Conservation (phyloP, 1,140 invertebrate genomes). For the Orius insidiosus region DNA sequence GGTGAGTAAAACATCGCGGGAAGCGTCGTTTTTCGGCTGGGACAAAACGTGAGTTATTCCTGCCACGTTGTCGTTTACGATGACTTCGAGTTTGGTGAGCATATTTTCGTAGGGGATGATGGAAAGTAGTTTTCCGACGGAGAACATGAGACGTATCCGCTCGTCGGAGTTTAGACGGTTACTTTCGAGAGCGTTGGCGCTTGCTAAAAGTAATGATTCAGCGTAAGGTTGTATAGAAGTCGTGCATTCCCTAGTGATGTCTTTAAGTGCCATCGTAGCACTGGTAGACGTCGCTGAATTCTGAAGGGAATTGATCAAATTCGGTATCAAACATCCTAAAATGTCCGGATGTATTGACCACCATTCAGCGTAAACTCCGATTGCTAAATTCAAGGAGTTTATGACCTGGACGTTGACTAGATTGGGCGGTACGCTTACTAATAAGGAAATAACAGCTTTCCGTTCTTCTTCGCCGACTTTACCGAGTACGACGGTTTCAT, state of each 20-base stretch:
- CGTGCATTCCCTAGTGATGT: slow-evolving; percentile 65
- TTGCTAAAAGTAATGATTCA: slow-evolving; percentile 40
- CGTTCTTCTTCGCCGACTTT: slow-evolving; percentile 2
- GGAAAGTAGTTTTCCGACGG: slow-evolving; percentile 55
- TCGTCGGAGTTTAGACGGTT: slow-evolving; percentile 41
- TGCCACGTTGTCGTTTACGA: slow-evolving; percentile 33
- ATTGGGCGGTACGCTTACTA: neutral
- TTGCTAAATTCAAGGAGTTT: slow-evolving; percentile 16
- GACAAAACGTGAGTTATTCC: slow-evolving; percentile 3
- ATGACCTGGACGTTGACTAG: slow-evolving; percentile 1
- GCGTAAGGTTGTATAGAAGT: slow-evolving; percentile 51
- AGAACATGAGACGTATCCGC: slow-evolving; percentile 52
- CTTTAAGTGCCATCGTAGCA: slow-evolving; percentile 74
- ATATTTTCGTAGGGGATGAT: slow-evolving; percentile 42
- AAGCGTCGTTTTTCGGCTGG: slow-evolving; percentile 24
- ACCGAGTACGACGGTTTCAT: neutral
- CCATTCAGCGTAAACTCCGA: slow-evolving; percentile 66
- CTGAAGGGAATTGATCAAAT: slow-evolving; percentile 47
- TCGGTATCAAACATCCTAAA: slow-evolving; percentile 32
- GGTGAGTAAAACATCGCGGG: slow-evolving; percentile 31
- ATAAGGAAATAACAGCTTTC: slow-evolving; percentile 1
- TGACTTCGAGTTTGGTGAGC: slow-evolving; percentile 46
- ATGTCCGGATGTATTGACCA: slow-evolving; percentile 43
- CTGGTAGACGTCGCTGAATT: slow-evolving; percentile 49
- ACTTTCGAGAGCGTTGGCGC: slow-evolving; percentile 27